Evolutionary conservation across 2,113 vertebrate species (phyloP).

Genomic region (Collichthys lucidus): DNA sequence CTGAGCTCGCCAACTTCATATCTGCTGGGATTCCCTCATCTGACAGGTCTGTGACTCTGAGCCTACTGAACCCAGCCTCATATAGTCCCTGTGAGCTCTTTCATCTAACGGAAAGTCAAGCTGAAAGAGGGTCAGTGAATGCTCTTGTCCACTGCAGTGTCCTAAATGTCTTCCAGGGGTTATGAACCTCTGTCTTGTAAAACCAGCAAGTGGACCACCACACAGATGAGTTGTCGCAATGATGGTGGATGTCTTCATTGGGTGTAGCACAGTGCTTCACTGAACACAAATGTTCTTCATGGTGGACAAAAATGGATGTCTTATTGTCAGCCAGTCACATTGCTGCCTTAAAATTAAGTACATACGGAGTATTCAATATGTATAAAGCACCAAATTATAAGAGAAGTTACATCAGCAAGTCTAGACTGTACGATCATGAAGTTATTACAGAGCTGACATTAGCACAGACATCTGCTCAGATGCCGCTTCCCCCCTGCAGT

Average conservation of each 20-base stretch:
- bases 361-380: no score
- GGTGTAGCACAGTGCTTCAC: neutral
- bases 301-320: neutral
- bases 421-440: no score
- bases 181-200: neutral
- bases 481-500: neutral
- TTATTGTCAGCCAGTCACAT: neutral
- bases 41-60: neutral
- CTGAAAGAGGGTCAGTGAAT: constrained; percentile 6
- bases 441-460: no score
- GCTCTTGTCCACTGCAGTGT: neutral
- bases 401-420: no score
- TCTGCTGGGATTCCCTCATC: neutral
- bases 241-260: neutral
- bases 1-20: constrained; percentile 4
- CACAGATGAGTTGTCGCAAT: neutral
- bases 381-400: no score
- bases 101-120: neutral
- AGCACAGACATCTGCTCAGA: neutral
- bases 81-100: neutral
- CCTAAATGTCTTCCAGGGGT: neutral
- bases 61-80: neutral
- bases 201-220: neutral
- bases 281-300: neutral
- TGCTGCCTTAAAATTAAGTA: neutral